Base-by-base conservation (phyloP, 2,888 invertebrate species). In the Lithophane semibrunnea region DNA sequence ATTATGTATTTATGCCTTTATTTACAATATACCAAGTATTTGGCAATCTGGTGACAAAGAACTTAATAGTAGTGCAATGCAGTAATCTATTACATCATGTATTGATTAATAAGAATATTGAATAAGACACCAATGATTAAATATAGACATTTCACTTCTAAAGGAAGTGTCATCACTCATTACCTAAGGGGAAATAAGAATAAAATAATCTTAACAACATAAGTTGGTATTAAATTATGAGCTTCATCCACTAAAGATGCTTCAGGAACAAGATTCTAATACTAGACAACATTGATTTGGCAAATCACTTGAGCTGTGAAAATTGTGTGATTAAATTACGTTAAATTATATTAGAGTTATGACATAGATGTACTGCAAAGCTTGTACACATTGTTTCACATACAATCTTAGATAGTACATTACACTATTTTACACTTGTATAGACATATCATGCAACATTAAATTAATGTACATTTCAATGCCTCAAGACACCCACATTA, bases 281-380 rank as follows among this genome's bases (percentile, higher is more conserved):
- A 89, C 80, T 87, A 90, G 88, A 92, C 89, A 93, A 95, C 94
- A 95, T 91, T 88, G 88, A 96, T 96, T 96, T 96, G 96, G 96
- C 96, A 95, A 94, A 91, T 90, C 87, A 90, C 89, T 96, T 96
- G 96, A 96, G 96, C 96, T 91, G 87, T 88, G 83, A 87, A 80
- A 84, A 87, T 82, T 88, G 80, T 88, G 83, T 80, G 87, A 81
- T 60, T 87, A 84, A 78, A 82, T 88, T 85, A 86, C 72, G 82
- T 82, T 83, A 82, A 67, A 70, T 63, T 69, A 68, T 58, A 87
- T 79, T 77, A 82, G 66, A 84, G 75, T 84, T 87, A 88, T 44
- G 24, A 84, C 66, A 84, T 80, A 83, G 70, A 85, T 82, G 79
- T 88, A 88, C 86, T 87, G 82, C 82, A 88, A 79, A 87, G 80